Evolutionary conservation across 2,113 vertebrate genomes (phyloP), one percentile per base, ranked within the genome.

Genomic region (Neoarius graeffei): DNA sequence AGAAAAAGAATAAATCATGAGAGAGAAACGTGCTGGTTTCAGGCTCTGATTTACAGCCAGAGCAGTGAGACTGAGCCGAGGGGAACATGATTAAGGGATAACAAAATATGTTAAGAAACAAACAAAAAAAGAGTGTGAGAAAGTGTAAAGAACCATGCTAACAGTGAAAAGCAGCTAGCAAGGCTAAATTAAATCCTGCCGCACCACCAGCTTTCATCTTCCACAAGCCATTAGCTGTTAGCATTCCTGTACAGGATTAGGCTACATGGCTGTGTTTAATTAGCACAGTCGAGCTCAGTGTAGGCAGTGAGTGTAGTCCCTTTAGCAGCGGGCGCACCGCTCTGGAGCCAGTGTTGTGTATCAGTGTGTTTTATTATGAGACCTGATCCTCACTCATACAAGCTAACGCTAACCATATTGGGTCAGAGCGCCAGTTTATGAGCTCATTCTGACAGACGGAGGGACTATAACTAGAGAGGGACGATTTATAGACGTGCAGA

Each of bases 301-400:
- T 74, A 86, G 82, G 79, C 83, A 89, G 81, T 74, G 67, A 25
- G 88, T 87, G 81, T 64, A 42, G 15, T 23, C 42, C 17, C 19
- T 42, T 13, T 2, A 52, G 20, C 25, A 15, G 17, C 0, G 13
- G 25, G 81, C 60, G 64, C 30, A 48, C 52, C 52, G 73, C 74
- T 71, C 48, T 35, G 84, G 69, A 82, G 81, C 87, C 50, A 66
- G 85, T 84, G 85, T 86, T 89, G 59, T 60, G 48, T 87, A 71
- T 88, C 76, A 57, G 9, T 23, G 69, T 82, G 76, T 83, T 89
- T 91, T 91, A 91, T 89, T 85, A 89, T 69, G 89, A 86, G 86
- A 86, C 35, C 50, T 48, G 57, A 89, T 71, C 86, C 88, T 86
- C 17, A 1, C 19, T 59, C 84, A 85, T 57, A 60, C 60, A 30